Conservation (phyloP, 2,797 vertebrate genomes). For the Falco naumanni region DNA sequence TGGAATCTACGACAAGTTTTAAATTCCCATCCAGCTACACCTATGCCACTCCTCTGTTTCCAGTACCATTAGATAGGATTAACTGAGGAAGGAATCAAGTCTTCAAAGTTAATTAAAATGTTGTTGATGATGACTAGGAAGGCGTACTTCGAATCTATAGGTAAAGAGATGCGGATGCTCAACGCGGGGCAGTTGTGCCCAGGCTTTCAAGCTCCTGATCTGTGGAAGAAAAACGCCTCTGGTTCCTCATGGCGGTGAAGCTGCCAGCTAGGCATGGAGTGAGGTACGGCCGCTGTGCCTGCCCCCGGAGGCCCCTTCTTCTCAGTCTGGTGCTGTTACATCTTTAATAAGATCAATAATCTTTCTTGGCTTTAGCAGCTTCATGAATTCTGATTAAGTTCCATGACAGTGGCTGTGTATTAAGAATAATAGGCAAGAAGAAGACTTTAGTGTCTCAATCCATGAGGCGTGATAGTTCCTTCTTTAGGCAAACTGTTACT, state of each 20-base stretch:
- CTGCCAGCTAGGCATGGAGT: not conserved
- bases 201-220: not conserved
- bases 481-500: constrained; percentile 22
- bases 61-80: not conserved
- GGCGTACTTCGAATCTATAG: not conserved
- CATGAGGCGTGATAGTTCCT: not conserved
- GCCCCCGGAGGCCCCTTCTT: not conserved
- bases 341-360: constrained; percentile 59
- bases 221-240: not conserved
- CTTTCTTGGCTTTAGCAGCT: not conserved
- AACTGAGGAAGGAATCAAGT: not conserved
- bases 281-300: not conserved
- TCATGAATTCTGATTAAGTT: constrained; percentile 54
- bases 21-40: constrained; percentile 23
- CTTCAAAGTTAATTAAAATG: constrained; percentile 14
- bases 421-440: constrained; percentile 41
- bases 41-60: constrained; percentile 44
- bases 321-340: constrained; percentile 20
- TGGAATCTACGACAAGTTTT: not conserved
- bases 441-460: constrained; percentile 16
- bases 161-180: not conserved
- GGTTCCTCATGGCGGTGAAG: accelerated
- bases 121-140: not conserved
- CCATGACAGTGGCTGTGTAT: not conserved
- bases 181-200: not conserved